Percentiles rank a stretch among this genome's conserved stretches.
phyloP scores from a whole-genome alignment of 1,140 invertebrate species.

The Anthonomus grandis region DNA sequence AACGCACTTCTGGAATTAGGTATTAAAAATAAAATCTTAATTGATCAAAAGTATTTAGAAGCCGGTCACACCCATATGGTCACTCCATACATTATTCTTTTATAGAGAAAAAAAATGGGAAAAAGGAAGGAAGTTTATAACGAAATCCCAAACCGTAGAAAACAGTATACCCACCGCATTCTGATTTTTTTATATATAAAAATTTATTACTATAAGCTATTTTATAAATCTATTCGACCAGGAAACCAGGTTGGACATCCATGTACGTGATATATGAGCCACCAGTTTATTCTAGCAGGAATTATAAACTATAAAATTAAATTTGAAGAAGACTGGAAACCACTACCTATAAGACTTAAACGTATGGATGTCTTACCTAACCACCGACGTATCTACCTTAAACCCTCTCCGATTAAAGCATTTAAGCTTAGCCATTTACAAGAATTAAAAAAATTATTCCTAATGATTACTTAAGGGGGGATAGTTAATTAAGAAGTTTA shows the following conservation, averaged over 20 bases:
- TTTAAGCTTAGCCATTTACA: background rate
- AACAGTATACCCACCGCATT: conserved; percentile 1
- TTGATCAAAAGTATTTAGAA: conserved; percentile 18
- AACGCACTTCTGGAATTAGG: conserved; percentile 3
- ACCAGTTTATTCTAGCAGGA: background rate
- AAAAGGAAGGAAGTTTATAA: no score
- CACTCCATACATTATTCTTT: no score
- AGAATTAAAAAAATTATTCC: background rate
- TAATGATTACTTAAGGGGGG: no score
- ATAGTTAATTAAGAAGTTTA: no score
- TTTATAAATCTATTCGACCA: background rate
- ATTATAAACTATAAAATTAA: background rate
- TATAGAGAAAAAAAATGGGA: no score
- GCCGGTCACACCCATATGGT: conserved; percentile 15
- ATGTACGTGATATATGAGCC: background rate
- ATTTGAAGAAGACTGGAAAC: background rate
- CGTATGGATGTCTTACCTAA: background rate
- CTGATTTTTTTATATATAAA: background rate
- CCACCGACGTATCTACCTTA: background rate
- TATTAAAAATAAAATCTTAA: conserved; percentile 7
- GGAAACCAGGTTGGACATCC: background rate
- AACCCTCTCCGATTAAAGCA: background rate
- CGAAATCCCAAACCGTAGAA: background rate
- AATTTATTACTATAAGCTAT: no score
- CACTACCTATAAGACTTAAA: no score